Percentiles rank a stretch among this genome's conserved stretches.
Conservation (phyloP, 1,140 invertebrate genomes). For the Nymphalis io region DNA sequence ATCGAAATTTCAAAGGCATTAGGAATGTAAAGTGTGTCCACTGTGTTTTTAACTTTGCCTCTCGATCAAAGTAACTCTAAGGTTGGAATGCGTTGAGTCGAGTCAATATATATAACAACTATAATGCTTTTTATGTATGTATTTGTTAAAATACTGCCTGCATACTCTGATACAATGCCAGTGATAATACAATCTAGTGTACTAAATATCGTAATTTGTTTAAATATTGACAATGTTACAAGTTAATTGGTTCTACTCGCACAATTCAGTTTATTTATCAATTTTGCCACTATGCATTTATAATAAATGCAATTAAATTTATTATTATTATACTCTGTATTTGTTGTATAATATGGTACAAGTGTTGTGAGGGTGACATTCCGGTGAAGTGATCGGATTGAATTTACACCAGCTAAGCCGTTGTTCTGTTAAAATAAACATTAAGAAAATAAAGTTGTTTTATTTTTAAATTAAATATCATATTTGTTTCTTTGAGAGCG, state of each 20-base stretch:
- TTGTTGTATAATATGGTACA: background rate
- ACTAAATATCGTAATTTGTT: too few relatives aligned
- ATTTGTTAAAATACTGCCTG: too few relatives aligned
- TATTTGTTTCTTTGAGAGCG: background rate
- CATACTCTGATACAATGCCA: too few relatives aligned
- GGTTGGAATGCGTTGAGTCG: too few relatives aligned
- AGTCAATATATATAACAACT: too few relatives aligned
- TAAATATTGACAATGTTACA: background rate
- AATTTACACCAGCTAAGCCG: background rate
- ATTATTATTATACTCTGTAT: background rate
- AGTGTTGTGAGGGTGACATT: constrained; percentile 7
- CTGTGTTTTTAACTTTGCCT: too few relatives aligned
- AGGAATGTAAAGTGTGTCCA: too few relatives aligned
- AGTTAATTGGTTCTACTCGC: background rate
- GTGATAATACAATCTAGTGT: too few relatives aligned
- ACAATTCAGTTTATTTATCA: background rate
- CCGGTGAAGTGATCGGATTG: constrained; percentile 9
- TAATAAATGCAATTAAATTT: background rate
- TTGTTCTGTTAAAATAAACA: constrained; percentile 30
- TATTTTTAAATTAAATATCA: background rate
- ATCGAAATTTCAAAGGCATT: too few relatives aligned
- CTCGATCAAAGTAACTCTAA: too few relatives aligned
- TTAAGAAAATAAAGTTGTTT: constrained; percentile 1
- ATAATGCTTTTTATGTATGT: too few relatives aligned
- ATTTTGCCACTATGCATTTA: constrained; percentile 1